Evolutionary conservation across 2,113 vertebrate species (phyloP).

Genomic region (Callorhinus ursinus): DNA sequence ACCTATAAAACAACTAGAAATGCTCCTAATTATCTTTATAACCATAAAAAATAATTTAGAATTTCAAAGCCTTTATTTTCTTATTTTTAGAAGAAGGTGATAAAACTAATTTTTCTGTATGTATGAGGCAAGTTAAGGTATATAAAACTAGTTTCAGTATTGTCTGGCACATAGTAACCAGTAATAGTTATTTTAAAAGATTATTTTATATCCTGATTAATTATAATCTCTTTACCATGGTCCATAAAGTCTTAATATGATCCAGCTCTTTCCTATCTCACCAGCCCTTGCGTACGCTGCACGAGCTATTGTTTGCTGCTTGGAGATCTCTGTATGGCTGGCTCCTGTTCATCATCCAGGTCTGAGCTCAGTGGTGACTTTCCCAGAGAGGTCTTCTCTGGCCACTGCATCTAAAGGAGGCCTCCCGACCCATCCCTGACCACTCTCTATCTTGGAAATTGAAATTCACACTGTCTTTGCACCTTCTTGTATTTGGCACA

Average conservation of each 20-base stretch:
- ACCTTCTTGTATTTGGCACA: neutral
- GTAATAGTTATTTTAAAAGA: neutral
- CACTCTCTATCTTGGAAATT: neutral
- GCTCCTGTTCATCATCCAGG: neutral
- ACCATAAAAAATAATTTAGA: neutral
- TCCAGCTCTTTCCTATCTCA: neutral
- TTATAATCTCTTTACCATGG: neutral
- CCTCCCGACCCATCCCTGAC: neutral
- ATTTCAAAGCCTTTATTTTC: neutral
- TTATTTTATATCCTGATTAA: neutral
- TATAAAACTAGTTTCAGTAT: neutral
- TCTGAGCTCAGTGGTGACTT: neutral
- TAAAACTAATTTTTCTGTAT: neutral
- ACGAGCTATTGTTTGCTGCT: neutral
- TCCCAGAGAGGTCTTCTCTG: neutral
- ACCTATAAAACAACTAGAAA: neutral
- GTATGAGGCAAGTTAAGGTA: neutral
- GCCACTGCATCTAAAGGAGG: neutral
- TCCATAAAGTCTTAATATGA: neutral
- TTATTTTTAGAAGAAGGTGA: neutral
- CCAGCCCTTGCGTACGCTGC: fast-evolving
- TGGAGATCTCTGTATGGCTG: neutral
- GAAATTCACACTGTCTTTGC: neutral
- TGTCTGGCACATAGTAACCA: neutral
- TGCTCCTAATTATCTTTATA: neutral